Base-by-base conservation (phyloP, 2,113 vertebrate species). In the Pluvialis apricaria region DNA sequence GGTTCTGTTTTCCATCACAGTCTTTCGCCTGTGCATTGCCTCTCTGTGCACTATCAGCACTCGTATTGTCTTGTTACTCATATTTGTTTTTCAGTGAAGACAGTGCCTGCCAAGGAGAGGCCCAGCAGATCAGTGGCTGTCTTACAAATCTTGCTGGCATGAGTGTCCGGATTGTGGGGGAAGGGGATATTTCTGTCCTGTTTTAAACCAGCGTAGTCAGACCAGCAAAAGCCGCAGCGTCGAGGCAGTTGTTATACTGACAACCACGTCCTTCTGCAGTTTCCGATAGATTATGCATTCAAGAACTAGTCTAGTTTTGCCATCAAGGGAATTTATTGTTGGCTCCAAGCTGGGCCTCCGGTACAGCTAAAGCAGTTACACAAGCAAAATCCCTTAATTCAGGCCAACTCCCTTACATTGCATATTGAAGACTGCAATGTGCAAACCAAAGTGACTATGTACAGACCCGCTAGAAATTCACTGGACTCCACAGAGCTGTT, bases 1-100 rank as follows among this genome's bases (percentile, higher is more conserved):
- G n/a, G 65, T 64, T 94, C 94, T 95, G 88, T 36, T 95, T 94
- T 95, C 71, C 49, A 82, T 95, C 83, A 88, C 62, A 58, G 64
- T 32, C 34, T 82, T 82, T 58, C 1, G 49, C 64, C 77, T 94
- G 36, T 38, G 40, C 26, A 2, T 44, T 75, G 75, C 45, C 76
- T 79, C 25, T 45, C 88, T 83, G 45, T 66, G 66, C 36, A 21
- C 57, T 80, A 58, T 94, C 73, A 87, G 66, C 75, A 29, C 92
- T 92, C 65, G 72, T 18, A 66, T 75, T 88, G 64, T 87, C 75
- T 40, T n/a, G 54, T 79, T 94, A 55, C 49, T 87, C 8, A 0
- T 64, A 42, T 66, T 82, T 54, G 44, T 73, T 83, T 90, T 57
- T 66, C 79, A 79, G n/a, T 51, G 76, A 66, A 90, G 84, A 61